phyloP scores from a whole-genome alignment of 2,888 invertebrate genomes.

The Andricus quercusramuli region DNA sequence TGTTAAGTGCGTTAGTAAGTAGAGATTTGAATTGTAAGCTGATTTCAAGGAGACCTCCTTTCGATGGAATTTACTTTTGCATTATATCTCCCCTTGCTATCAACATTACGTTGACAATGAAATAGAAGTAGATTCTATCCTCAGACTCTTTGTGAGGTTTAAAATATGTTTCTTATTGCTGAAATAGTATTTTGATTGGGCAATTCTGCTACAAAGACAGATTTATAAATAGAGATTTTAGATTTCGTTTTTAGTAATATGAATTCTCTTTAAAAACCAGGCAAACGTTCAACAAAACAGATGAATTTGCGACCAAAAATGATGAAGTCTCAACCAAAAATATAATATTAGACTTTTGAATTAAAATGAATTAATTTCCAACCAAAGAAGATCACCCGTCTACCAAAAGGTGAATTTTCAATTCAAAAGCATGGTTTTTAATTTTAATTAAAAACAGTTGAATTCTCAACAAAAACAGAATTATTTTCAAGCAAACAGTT shows the following conservation, averaged over 20 bases:
- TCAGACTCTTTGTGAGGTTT: constrained; percentile 4
- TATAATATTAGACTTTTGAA: too few species aligned
- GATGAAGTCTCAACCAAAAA: too few species aligned
- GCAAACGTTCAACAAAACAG: too few species aligned
- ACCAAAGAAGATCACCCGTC: too few species aligned
- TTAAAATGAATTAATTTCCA: too few species aligned
- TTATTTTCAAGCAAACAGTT: too few species aligned
- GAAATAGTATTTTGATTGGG: not conserved
- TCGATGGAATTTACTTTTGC: constrained; percentile 33
- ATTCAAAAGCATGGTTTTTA: too few species aligned
- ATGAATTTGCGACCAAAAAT: too few species aligned
- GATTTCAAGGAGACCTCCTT: constrained; percentile 42
- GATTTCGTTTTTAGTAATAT: not conserved
- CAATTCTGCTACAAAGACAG: not conserved
- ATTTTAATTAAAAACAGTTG: too few species aligned
- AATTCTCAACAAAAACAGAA: too few species aligned
- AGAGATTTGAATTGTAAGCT: constrained; percentile 30
- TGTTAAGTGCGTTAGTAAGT: constrained; percentile 32
- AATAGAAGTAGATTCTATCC: constrained; percentile 17
- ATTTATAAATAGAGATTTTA: not conserved
- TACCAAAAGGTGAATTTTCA: too few species aligned
- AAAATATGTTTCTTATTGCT: not conserved
- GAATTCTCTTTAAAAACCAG: too few species aligned
- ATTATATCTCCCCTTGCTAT: constrained; percentile 39
- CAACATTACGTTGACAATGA: constrained; percentile 21